Base-by-base conservation (phyloP, 2,888 invertebrate species). In the Teleiodes luculella region DNA sequence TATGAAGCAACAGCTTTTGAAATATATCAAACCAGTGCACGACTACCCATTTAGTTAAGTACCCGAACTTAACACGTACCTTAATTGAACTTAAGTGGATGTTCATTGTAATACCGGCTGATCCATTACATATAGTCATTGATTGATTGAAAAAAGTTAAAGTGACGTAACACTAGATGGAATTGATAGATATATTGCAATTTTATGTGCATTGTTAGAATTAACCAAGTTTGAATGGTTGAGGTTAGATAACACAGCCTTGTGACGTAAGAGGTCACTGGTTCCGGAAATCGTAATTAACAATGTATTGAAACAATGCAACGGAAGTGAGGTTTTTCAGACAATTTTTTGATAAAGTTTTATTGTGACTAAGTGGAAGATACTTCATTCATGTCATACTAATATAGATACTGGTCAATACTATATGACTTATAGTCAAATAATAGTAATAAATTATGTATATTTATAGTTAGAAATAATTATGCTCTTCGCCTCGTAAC, bases 231-330 rank as follows among this genome's bases (percentile, higher is more conserved):
- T 35, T 47, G 7, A 33, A 47, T 24, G 24, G 18, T 11, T 47
- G 43, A 41, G 37, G 53, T 56, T 56, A 53, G 33, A 50, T 52
- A 51, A 57, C 53, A 55, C 57, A 57, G 52, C 57, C 56, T 53
- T 55, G 59, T 63, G 59, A 65, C 54, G 56, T 64, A 62, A 69
- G 70, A 73, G 72, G 72, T 69, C 69, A 66, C 53, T 61, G 53
- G 61, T 62, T 59, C 68, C 66, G 73, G 68, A 72, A 71, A 67
- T 59, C 52, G 59, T 65, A 70, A 74, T 70, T 72, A 72, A 63
- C 58, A 57, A 57, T 60, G 59, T 61, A 45, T 55, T 30, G 48
- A 61, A 60, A 77, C 78, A 80, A 80, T 77, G 64, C 61, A 67
- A 63, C 74, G 78, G 78, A 79, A 78, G 68, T 18, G 41, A 41